Evolutionary conservation across 2,888 invertebrate species (phyloP).

Genomic region (Plagodis dolabraria): DNA sequence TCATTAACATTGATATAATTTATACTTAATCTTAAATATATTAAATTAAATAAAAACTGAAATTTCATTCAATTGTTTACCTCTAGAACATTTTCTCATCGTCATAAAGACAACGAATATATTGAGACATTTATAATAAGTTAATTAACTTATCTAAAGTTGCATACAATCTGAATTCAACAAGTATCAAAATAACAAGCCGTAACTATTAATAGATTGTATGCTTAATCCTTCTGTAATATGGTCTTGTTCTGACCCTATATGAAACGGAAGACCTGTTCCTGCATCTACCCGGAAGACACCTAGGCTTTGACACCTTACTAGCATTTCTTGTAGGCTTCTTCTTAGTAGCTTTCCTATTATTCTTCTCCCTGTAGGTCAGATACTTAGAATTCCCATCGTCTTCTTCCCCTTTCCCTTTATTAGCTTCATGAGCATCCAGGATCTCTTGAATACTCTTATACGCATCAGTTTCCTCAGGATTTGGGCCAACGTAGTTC

Average conservation of each 20-base stretch:
- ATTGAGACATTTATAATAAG: not conserved
- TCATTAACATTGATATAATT: constrained; percentile 30
- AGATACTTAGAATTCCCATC: constrained; percentile 48
- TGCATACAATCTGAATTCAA: not conserved
- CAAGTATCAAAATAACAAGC: not conserved
- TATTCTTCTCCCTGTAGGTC: constrained; percentile 41
- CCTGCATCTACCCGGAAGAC: constrained; percentile 60
- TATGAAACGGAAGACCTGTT: constrained; percentile 50
- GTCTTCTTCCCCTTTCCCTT: constrained; percentile 43
- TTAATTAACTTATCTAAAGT: not conserved
- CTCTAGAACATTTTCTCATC: not conserved
- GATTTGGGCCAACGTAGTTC: constrained; percentile 38
- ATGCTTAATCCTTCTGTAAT: constrained; percentile 54
- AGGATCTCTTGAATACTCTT: constrained; percentile 71
- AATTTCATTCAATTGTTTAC: constrained; percentile 33
- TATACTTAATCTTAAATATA: constrained; percentile 25
- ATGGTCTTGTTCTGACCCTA: constrained; percentile 59
- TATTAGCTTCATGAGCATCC: constrained; percentile 70
- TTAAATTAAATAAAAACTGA: constrained; percentile 18
- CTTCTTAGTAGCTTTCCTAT: constrained; percentile 47
- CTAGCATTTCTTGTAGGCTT: constrained; percentile 44
- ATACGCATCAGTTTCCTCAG: constrained; percentile 60
- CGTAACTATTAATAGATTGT: constrained; percentile 18
- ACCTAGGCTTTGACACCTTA: constrained; percentile 49
- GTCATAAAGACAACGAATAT: not conserved